Conservation (phyloP, 1,140 invertebrate genomes). For the Adelges cooleyi region DNA sequence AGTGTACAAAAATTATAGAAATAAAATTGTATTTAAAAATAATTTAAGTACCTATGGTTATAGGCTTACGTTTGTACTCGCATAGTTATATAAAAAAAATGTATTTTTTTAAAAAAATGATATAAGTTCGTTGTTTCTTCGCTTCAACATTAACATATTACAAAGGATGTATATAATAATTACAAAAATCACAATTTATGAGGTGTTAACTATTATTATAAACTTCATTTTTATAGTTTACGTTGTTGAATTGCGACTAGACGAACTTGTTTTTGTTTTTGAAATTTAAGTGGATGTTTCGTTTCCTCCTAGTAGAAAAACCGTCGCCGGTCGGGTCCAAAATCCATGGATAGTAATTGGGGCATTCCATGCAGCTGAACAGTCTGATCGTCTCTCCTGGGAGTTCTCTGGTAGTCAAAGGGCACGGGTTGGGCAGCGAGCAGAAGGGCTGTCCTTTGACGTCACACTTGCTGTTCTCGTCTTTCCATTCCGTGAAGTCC, state of each 20-base stretch:
- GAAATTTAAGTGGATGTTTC: constrained; percentile 15
- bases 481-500: constrained; percentile 91
- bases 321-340: constrained; percentile 89
- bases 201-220: background rate
- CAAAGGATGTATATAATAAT: too few relatives aligned
- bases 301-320: constrained; percentile 56
- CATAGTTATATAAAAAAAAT: too few relatives aligned
- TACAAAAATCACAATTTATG: constrained; percentile 3
- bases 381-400: constrained; percentile 83
- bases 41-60: too few relatives aligned
- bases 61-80: too few relatives aligned
- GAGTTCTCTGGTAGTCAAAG: constrained; percentile 75
- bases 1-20: too few relatives aligned
- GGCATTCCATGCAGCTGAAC: constrained; percentile 92
- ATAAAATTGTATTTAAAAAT: too few relatives aligned
- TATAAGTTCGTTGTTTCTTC: too few relatives aligned
- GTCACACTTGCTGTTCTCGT: constrained; percentile 61
- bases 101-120: too few relatives aligned
- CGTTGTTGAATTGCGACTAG: background rate
- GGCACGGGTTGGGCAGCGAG: constrained; percentile 80
- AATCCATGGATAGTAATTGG: constrained; percentile 91
- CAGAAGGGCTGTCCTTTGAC: constrained; percentile 87
- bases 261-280: background rate
- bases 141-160: too few relatives aligned
- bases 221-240: background rate